Percentiles rank a stretch among this genome's conserved stretches.
Conservation (phyloP, 2,113 vertebrate species). For the Eudyptes chrysolophus region DNA sequence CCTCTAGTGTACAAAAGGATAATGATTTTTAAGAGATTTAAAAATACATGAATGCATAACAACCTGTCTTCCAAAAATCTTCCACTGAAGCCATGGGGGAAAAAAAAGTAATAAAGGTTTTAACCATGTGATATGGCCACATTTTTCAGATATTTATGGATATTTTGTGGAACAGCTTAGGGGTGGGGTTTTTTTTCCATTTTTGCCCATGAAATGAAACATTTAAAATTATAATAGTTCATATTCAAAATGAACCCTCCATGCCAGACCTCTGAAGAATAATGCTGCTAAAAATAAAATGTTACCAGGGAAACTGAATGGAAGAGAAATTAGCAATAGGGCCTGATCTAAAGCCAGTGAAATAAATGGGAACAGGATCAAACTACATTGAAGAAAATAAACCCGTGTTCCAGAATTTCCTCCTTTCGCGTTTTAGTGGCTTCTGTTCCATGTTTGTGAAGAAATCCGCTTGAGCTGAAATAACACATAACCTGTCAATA, state of each 20-base stretch:
- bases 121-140: not conserved
- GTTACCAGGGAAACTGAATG: conserved; percentile 52
- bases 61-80: not conserved
- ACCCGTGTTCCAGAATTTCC: not conserved
- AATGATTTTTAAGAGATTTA: not conserved
- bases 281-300: conserved; percentile 57
- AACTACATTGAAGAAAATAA: not conserved
- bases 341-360: conserved; percentile 30
- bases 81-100: not conserved
- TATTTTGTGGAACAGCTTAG: not conserved
- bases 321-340: conserved; percentile 32
- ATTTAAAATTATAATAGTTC: not conserved
- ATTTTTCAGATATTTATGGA: not conserved
- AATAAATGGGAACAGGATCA: not conserved
- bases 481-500: not conserved
- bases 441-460: not conserved
- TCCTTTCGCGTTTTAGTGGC: not conserved
- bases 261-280: conserved; percentile 25
- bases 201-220: not conserved
- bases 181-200: not conserved
- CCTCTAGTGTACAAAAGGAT: not conserved
- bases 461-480: not conserved
- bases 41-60: not conserved
- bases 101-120: not conserved
- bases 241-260: conserved; percentile 8